These are phyloP conservation scores for Tetragnatha montana DNA, from an alignment of 2,888 invertebrate genomes.

Conservation along the genomic window DNA sequence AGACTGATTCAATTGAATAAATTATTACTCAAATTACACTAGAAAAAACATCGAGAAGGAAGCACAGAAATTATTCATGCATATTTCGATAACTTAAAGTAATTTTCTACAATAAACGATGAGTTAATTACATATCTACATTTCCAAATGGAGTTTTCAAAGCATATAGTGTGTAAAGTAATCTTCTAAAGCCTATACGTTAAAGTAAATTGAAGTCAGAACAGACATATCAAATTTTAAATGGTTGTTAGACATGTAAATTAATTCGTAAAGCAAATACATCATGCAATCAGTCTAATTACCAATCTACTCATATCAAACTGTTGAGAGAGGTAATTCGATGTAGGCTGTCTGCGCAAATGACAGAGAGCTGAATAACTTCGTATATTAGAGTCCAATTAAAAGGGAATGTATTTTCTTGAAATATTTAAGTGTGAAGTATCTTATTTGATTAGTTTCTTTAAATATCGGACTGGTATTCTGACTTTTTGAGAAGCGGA, in stretches of 20 bases:
- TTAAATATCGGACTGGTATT: neutral
- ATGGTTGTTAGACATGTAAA: neutral
- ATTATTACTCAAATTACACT: too few species aligned
- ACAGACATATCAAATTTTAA: neutral
- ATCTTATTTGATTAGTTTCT: neutral
- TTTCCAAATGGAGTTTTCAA: too few species aligned
- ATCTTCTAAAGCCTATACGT: neutral
- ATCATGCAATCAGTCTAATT: neutral
- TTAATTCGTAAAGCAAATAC: neutral
- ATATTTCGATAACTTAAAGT: too few species aligned
- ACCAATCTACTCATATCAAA: neutral
- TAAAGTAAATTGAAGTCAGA: neutral
- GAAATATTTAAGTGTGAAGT: neutral
- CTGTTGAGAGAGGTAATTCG: neutral
- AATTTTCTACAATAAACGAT: too few species aligned
- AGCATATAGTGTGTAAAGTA: too few species aligned
- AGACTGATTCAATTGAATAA: too few species aligned
- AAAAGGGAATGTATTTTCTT: neutral
- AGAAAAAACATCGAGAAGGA: too few species aligned
- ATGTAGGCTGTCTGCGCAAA: neutral
- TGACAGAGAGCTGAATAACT: neutral
- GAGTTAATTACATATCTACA: too few species aligned
- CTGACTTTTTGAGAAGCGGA: neutral
- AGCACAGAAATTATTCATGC: too few species aligned
- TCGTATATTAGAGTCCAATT: neutral